A percentile compares a stretch with the other conserved stretches of the same genome.
phyloP scores from a whole-genome alignment of 2,888 invertebrate species.

The Melinopterus prodromus region DNA sequence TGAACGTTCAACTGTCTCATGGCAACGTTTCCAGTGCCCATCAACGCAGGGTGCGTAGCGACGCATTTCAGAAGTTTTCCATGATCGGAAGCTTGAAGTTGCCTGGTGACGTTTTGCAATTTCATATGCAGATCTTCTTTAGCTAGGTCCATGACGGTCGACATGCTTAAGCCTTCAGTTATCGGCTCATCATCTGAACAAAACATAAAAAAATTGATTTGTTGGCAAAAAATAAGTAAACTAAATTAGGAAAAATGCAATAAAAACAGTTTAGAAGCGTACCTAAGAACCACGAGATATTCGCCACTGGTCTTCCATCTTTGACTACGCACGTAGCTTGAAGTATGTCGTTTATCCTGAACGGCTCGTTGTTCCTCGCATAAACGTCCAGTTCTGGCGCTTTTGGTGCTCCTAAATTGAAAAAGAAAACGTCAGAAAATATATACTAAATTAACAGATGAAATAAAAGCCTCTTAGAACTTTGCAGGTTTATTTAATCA shows the following conservation, averaged over 20 bases:
- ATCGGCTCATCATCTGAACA: slow-evolving; percentile 70
- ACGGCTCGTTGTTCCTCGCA: slow-evolving; percentile 59
- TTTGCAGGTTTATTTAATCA: too few species aligned
- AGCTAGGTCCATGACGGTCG: slow-evolving; percentile 63
- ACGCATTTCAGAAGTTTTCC: slow-evolving; percentile 72
- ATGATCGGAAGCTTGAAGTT: slow-evolving; percentile 71
- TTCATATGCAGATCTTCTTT: slow-evolving; percentile 70
- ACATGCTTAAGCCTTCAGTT: slow-evolving; percentile 65
- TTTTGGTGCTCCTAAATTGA: slow-evolving; percentile 60
- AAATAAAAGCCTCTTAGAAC: too few species aligned
- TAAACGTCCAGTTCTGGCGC: slow-evolving; percentile 61
- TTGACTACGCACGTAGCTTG: slow-evolving; percentile 73
- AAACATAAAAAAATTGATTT: slow-evolving; percentile 6
- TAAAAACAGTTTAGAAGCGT: slow-evolving; percentile 45
- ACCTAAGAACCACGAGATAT: slow-evolving; percentile 78
- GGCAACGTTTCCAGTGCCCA: slow-evolving; percentile 54
- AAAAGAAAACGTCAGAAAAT: slow-evolving; percentile 43
- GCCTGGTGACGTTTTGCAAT: slow-evolving; percentile 71
- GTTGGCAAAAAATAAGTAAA: neutral
- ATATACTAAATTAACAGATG: neutral
- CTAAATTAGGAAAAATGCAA: neutral
- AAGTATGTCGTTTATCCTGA: slow-evolving; percentile 70
- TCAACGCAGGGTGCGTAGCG: slow-evolving; percentile 71
- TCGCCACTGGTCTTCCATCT: slow-evolving; percentile 78
- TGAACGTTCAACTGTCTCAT: slow-evolving; percentile 64